Evolutionary conservation across 2,888 invertebrate genomes (phyloP).

Genomic region (Diarsia rubi): DNA sequence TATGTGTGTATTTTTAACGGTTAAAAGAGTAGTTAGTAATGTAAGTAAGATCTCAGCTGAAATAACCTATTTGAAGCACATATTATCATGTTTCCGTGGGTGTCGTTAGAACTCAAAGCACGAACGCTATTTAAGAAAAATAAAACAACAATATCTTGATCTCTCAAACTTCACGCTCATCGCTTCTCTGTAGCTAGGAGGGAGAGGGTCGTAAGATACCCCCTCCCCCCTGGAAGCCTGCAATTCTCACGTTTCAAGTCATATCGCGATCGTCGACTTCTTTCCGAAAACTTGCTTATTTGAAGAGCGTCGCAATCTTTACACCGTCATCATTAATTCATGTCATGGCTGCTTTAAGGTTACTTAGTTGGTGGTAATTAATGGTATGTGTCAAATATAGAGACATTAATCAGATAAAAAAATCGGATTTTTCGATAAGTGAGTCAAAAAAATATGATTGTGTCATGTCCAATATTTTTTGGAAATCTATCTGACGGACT

Average conservation of each 20-base stretch:
- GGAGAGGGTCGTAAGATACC: background rate
- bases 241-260: constrained; percentile 57
- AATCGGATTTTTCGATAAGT: background rate
- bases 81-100: background rate
- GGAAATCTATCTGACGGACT: no score
- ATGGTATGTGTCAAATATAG: constrained; percentile 20
- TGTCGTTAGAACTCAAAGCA: background rate
- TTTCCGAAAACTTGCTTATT: constrained; percentile 48
- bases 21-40: no score
- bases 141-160: constrained; percentile 28
- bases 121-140: constrained; percentile 2
- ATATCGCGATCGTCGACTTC: constrained; percentile 55
- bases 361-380: constrained; percentile 22
- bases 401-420: background rate
- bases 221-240: constrained; percentile 8
- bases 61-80: background rate
- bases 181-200: background rate
- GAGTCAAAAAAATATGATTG: no score
- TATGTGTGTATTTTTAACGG: background rate
- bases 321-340: constrained; percentile 37
- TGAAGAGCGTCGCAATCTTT: constrained; percentile 29
- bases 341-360: constrained; percentile 21
- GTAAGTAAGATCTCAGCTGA: background rate
- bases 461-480: no score
- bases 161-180: constrained; percentile 27